These are phyloP conservation scores for Xiphophorus couchianus DNA, from an alignment of 2,113 vertebrate species.

Conservation along the genomic window DNA sequence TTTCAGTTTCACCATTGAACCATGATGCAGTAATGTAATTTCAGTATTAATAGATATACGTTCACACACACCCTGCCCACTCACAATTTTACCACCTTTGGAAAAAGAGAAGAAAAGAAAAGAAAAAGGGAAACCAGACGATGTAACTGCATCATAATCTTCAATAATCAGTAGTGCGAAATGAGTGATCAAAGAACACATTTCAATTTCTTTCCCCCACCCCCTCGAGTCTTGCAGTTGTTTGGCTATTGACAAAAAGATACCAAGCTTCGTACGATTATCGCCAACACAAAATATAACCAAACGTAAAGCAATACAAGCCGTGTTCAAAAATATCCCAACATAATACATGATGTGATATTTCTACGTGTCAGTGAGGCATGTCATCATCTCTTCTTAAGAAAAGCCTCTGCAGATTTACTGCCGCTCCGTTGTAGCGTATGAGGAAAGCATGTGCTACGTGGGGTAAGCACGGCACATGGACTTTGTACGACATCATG, in stretches of 20 bases:
- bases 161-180: background rate
- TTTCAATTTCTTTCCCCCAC: no score
- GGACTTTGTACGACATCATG: background rate
- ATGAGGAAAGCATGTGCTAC: background rate
- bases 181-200: background rate
- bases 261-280: background rate
- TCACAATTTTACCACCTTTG: background rate
- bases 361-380: background rate
- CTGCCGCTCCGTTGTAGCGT: background rate
- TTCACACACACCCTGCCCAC: background rate
- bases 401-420: no score
- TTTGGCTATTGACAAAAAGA: background rate
- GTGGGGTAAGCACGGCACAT: background rate
- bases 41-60: conserved; percentile 1
- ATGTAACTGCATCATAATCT: background rate
- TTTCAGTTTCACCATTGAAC: conserved; percentile 30
- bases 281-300: background rate
- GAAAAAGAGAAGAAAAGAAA: background rate
- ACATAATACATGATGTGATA: background rate
- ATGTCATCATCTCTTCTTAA: background rate
- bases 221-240: background rate
- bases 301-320: background rate
- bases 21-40: conserved; percentile 32
- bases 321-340: background rate
- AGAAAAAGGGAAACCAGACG: background rate